These are phyloP conservation scores for Linnaemya tessellans DNA, from an alignment of 2,888 invertebrate genomes.

Conservation along the genomic window DNA sequence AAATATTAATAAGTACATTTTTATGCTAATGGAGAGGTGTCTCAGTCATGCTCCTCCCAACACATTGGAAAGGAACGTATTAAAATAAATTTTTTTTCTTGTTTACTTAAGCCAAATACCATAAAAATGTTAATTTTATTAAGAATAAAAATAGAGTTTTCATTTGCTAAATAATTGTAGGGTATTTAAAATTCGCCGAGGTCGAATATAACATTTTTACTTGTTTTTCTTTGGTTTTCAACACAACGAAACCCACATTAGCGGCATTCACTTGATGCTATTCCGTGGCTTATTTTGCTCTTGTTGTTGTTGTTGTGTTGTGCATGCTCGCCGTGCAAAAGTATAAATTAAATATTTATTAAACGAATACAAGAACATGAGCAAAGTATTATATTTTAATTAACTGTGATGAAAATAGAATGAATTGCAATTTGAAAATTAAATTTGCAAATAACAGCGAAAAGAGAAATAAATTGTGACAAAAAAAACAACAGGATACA, in stretches of 20 bases:
- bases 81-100: no score
- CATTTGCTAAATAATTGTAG: no score
- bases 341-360: slow-evolving; percentile 26
- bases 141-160: no score
- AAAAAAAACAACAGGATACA: background rate
- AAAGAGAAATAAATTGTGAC: background rate
- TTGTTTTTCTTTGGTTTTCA: background rate
- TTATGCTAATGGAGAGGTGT: no score
- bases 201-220: no score
- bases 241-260: slow-evolving; percentile 8
- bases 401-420: background rate
- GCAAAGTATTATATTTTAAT: background rate
- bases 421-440: background rate
- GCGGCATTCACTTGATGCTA: slow-evolving; percentile 1
- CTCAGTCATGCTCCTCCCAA: no score
- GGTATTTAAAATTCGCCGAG: no score
- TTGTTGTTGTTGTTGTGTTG: background rate
- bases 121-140: no score
- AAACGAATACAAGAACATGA: background rate
- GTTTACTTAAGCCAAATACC: no score
- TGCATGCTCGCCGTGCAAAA: background rate
- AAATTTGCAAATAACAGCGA: background rate
- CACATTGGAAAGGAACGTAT: no score
- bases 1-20: no score
- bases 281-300: background rate